Conservation (phyloP, 2,888 invertebrate species). For the Lepidochrysops patricia region DNA sequence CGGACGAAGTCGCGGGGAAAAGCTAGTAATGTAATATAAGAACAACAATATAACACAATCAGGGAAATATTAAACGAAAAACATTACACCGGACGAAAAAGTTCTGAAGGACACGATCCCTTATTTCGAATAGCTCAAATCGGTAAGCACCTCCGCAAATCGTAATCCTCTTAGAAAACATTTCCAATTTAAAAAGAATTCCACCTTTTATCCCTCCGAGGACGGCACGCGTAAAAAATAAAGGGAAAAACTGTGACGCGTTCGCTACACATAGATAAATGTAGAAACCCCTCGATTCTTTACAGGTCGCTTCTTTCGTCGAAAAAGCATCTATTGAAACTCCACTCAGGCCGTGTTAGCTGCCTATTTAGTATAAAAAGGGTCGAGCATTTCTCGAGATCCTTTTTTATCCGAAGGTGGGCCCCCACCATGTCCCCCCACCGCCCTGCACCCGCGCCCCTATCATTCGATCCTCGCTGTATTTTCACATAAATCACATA, state of each 20-base stretch:
- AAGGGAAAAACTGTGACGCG: constrained; percentile 68
- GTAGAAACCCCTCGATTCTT: constrained; percentile 60
- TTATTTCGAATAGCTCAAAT: constrained; percentile 48
- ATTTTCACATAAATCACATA: constrained; percentile 10
- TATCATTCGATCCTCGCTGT: constrained; percentile 14
- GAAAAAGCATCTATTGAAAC: constrained; percentile 74
- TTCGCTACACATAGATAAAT: constrained; percentile 43
- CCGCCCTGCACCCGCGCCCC: constrained; percentile 18
- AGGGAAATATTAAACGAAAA: neutral
- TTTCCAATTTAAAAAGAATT: constrained; percentile 76
- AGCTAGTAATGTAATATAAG: neutral
- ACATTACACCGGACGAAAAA: constrained; percentile 6
- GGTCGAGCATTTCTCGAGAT: constrained; percentile 68
- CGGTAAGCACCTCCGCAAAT: constrained; percentile 67
- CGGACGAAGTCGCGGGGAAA: too few species aligned
- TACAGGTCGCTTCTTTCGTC: constrained; percentile 71
- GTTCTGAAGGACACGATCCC: constrained; percentile 40
- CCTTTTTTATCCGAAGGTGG: constrained; percentile 67
- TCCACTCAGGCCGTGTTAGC: constrained; percentile 74
- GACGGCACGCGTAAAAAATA: constrained; percentile 71
- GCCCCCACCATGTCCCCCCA: constrained; percentile 32
- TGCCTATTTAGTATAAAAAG: constrained; percentile 76
- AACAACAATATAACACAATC: neutral
- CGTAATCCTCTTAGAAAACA: constrained; percentile 75
- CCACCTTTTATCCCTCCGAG: constrained; percentile 64